Base-by-base conservation (phyloP, 1,140 invertebrate genomes). In the Centruroides sculpturatus region DNA sequence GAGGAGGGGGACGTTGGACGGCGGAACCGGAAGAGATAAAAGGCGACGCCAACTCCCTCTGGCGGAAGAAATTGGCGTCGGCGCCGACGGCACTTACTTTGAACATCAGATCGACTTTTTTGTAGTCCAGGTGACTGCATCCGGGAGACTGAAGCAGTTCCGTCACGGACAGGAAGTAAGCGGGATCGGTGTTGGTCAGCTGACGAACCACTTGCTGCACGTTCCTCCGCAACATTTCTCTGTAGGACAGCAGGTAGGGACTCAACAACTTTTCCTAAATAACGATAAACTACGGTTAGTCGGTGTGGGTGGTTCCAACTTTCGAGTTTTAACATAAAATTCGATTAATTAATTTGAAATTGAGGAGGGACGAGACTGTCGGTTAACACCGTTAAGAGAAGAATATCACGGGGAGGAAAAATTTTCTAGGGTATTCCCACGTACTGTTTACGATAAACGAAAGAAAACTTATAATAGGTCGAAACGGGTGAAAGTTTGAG, bases 41-140 rank as follows among this genome's bases (percentile, higher is more conserved):
- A 23, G 0, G 23, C 23, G 23, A 23, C 23, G 23, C 23, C 23
- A 23, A 49, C 9, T 35, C 13, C 13, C 11, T 13, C 9, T 46
- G 13, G 11, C 23, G 8, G 41, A 56, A 34, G 41, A 5, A 10
- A 56, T 7, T 48, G 9, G 23, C 10, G 46, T 5, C 35, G 5
- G 6, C 3, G 13, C 9, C 47, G 34, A 11, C 35, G 10, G 10
- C 36, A 11, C 48, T 66, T 62, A 67, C 66, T 53, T 62, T 66
- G 47, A 67, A 66, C 56, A 66, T 67, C 55, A 66, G 59, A 47
- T 67, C 64, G 8, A 66, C 59, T 55, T 67, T 66, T 53, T 63
- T 64, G 55, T 55, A 67, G 49, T 67, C 64, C 4, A 66, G 51
- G 10, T 64, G 59, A 11, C 59, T 58, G 52, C 66, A 67, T 1